Conservation (phyloP, 2,888 invertebrate genomes). For the Lasioglossum figueresi region DNA sequence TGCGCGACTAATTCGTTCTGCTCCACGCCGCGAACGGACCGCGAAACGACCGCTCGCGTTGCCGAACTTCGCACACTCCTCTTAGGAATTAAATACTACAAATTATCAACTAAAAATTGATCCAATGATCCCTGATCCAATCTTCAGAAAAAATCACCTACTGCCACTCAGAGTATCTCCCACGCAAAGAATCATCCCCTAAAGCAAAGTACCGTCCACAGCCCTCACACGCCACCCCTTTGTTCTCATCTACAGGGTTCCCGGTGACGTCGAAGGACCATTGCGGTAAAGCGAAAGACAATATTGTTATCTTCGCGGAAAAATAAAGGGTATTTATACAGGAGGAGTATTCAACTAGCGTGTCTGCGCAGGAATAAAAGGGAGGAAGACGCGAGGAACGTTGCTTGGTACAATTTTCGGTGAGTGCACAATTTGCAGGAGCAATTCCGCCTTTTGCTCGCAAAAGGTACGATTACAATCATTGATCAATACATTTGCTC, state of each 20-base stretch:
- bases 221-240: background rate
- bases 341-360: background rate
- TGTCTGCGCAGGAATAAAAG: background rate
- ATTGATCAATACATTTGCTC: too few relatives aligned
- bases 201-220: background rate
- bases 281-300: slow-evolving; percentile 14
- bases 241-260: background rate
- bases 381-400: background rate
- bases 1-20: slow-evolving; percentile 30
- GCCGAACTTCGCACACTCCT: background rate
- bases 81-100: background rate
- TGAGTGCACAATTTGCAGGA: too few relatives aligned
- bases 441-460: too few relatives aligned
- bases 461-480: too few relatives aligned
- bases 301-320: slow-evolving; percentile 2
- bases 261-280: background rate
- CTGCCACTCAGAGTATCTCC: background rate
- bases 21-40: background rate
- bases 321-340: slow-evolving; percentile 8
- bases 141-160: background rate
- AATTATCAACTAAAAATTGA: background rate
- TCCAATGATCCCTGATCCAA: background rate
- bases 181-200: background rate
- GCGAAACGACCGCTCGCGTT: background rate
- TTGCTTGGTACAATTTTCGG: background rate